A percentile compares a stretch with the other conserved stretches of the same genome.
phyloP scores from a whole-genome alignment of 2,888 invertebrate genomes.

The Punctoribates punctum region DNA sequence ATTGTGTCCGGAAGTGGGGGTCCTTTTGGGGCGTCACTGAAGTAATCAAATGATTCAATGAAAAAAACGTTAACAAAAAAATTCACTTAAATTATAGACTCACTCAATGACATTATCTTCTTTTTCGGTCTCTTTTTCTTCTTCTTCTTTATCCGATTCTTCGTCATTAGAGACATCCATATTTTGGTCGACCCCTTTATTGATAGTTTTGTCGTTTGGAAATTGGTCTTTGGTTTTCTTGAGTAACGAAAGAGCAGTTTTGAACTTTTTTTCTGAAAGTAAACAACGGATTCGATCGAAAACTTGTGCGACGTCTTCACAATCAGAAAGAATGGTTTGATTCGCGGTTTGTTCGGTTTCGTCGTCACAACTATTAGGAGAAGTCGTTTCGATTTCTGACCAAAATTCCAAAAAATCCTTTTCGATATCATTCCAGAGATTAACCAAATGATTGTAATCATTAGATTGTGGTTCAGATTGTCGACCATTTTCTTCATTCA shows the following conservation, averaged over 20 bases:
- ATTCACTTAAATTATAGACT: not conserved
- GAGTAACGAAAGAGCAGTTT: slow-evolving; percentile 50
- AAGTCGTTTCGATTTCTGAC: not conserved
- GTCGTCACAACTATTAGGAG: slow-evolving; percentile 10
- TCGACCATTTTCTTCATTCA: slow-evolving; percentile 25
- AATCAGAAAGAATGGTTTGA: not conserved
- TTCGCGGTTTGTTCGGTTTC: not conserved
- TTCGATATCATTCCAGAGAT: slow-evolving; percentile 33
- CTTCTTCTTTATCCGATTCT: slow-evolving; percentile 11
- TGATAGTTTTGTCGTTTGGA: slow-evolving; percentile 48
- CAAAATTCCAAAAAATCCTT: slow-evolving; percentile 32
- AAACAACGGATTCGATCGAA: slow-evolving; percentile 31
- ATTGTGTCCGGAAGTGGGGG: not conserved
- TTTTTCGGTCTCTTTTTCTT: slow-evolving; percentile 41
- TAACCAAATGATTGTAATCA: not conserved
- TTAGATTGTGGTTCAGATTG: not conserved
- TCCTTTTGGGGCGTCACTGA: not conserved
- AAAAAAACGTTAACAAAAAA: not conserved
- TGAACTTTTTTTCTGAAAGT: slow-evolving; percentile 46
- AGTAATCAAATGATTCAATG: not conserved
- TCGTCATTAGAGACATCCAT: slow-evolving; percentile 12
- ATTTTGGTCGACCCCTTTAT: not conserved
- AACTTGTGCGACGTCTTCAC: slow-evolving; percentile 21
- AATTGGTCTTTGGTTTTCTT: slow-evolving; percentile 50
- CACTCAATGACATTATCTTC: slow-evolving; percentile 46